Base-by-base conservation (phyloP, 2,797 vertebrate genomes). In the Poeciliopsis infans region DNA sequence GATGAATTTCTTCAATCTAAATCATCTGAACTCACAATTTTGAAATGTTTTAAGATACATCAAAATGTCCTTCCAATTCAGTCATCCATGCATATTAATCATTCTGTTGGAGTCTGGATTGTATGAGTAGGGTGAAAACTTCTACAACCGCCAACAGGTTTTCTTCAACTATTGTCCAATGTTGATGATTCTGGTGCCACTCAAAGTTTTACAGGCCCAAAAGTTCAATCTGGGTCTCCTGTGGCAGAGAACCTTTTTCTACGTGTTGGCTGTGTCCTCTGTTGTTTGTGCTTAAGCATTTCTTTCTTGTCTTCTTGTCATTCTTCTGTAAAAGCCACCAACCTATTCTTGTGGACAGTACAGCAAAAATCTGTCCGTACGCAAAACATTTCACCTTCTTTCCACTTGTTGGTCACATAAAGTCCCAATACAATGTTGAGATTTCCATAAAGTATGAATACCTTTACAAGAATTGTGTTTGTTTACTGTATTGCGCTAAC, bases 401-500 rank as follows among this genome's bases (percentile, higher is more conserved):
- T 59, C n/a, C 55, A 57, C n/a, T 59, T 59, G 55, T n/a, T 57
- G 55, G 11, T 57, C n/a, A 11, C n/a, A 12, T 57, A 28, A 59
- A 59, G n/a, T 28, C 55, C 61, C 16, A 64, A 36, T 36, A 13
- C 3, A 66, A 10, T 20, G 33, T 64, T 33, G 59, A 59, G 5
- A 59, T 5, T 28, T 33, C 31, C 51, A 55, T 11, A 31, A 87
- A 41, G 46, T 53, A 59, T 59, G 16, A 36, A 64, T 33, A 18
- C 59, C 59, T 64, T 33, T 64, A 16, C 28, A 64, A 33, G n/a
- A 79, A 77, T 71, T 74, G 41, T 76, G 59, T 33, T 36, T 64
- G 18, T 74, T 46, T 46, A 59, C 7, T 70, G 45, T 77, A 49
- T 46, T 8, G 8, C n/a, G 45, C 53, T 75, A 78, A 61, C 13